Evolutionary conservation across 1,140 invertebrate species (phyloP), one percentile per base, ranked within the genome.

Genomic region (Drosophila eugracilis): DNA sequence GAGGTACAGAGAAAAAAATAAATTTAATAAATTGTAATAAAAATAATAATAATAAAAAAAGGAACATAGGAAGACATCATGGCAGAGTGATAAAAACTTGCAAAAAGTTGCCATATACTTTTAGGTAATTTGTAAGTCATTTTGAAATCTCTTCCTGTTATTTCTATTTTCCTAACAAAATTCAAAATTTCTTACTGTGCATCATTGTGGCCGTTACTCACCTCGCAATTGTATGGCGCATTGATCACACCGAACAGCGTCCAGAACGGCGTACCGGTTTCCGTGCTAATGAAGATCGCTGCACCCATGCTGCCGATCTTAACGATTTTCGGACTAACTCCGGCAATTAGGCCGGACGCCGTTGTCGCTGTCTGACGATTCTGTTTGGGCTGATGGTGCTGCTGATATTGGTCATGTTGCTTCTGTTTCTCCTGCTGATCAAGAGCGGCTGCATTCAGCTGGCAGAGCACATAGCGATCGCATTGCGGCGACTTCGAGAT

Each of bases 391-490:
- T 42, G 59, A 92, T 90, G 93, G 92, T 47, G 54, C n/a, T 57
- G 55, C n/a, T 54, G 36, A 10, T 59, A 52, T 28, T 77, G 55
- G 7, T 76, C 66, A 4, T 74, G 54, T 15, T 75, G 58, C 92
- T 69, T 57, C 32, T 74, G 74, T 4, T 77, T 76, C 73, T 81
- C 32, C 36, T 84, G 79, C 34, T 75, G 81, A 92, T 58, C 74
- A 92, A 91, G 93, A 92, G 60, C 92, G 32, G 94, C 94, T 72
- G 94, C 92, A 78, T 96, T 96, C 9, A 96, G 94, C 7, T 95
- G 91, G 85, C 96, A 97, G 62, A 96, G 92, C 15, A 96, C 94
- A 79, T 96, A 96, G 58, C 93, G 94, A 67, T 95, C 95, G 91
- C 96, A 97, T 42, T 94, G 93, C 17, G 95, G 95, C 28, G 93